Evolutionary conservation across 2,797 vertebrate species (phyloP), one percentile per base, ranked within the genome.

Genomic region (Paramormyrops hopkinsi): DNA sequence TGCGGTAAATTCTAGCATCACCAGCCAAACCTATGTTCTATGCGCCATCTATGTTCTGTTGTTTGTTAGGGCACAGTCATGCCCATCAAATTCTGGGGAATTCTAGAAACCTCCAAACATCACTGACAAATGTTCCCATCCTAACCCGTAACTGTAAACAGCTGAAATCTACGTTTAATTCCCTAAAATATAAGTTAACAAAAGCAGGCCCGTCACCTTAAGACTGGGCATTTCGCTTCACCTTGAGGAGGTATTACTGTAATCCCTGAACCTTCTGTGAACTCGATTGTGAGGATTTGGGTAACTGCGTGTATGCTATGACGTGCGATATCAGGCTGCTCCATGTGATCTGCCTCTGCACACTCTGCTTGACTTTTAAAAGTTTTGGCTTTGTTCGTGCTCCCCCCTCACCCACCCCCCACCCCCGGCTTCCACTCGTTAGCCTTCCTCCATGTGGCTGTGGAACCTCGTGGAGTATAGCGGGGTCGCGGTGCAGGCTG

Each of bases 321-420:
- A 25, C 22, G 12, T 22, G 14, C 4, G 33, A 79, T 19, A 14
- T 44, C 4, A 17, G 44, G 19, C 17, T 17, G 0, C 19, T 44
- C 44, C 33, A 6, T 37, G 33, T 44, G 37, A 41, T 37, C 37
- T 19, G 62, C 73, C 33, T 44, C 33, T 6, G 4, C 41, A 41
- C 33, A 8, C 12, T 62, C 73, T 19, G 29, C 85, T 89, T 86
- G 65, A 89, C 89, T 87, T 89, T 50, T 37, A 82, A 44, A 19
- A 83, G 85, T 90, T 89, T 89, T 48, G 53, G 29, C 88, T 56
- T 88, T 88, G 37, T 6, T 79, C 4, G 11, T 25, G 83, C 82
- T 1, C 4, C 12, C 25, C 2, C 59, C 59, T 5, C 44, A 46
- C 6, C 12, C 22, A 3, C 3, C 41, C 84, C 3, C 12, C 79